These are phyloP conservation scores for Raja brachyura DNA, from an alignment of 2,113 vertebrate genomes.

Conservation along the genomic window DNA sequence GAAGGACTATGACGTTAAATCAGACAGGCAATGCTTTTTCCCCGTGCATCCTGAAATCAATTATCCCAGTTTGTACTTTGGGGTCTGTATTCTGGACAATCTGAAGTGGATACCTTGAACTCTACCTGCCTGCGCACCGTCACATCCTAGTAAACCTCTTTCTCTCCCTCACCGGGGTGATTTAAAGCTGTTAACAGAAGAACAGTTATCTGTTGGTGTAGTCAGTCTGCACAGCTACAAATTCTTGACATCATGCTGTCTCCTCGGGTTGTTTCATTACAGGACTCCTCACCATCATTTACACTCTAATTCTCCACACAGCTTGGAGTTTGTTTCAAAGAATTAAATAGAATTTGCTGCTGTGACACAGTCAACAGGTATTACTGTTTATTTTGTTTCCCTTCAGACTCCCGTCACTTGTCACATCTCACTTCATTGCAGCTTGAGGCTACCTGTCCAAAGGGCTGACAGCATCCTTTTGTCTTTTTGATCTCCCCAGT, in stretches of 20 bases:
- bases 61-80: conserved; percentile 1
- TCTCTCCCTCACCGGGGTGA: not conserved
- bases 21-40: not conserved
- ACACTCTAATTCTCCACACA: not conserved
- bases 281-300: not conserved
- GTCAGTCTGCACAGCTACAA: not conserved
- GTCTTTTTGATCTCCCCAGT: too few relatives aligned
- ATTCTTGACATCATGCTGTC: not conserved
- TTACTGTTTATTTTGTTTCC: not conserved
- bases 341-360: not conserved
- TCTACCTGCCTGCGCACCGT: not conserved
- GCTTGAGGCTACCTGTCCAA: not conserved
- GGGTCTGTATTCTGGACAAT: not conserved
- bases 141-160: not conserved
- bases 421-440: not conserved
- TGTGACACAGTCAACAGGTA: not conserved
- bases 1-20: not conserved
- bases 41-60: not conserved
- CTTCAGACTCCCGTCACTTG: not conserved
- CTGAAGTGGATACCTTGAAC: not conserved
- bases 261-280: not conserved
- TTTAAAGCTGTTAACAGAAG: not conserved
- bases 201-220: not conserved
- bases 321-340: not conserved
- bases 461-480: too few relatives aligned